Conservation (phyloP, 2,888 invertebrate species). For the Eustalomyia histrio region DNA sequence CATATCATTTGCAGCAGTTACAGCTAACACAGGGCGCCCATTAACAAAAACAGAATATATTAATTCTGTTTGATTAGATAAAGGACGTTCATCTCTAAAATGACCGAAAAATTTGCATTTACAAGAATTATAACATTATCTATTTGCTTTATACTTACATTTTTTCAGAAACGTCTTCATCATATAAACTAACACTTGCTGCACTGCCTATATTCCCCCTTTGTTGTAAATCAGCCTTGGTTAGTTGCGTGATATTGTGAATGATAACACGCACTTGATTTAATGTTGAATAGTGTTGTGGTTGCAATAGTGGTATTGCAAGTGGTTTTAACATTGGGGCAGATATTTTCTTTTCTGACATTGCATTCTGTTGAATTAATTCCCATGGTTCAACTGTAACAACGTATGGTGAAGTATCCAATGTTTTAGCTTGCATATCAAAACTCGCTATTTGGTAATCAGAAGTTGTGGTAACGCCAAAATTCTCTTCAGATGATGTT, state of each 20-base stretch:
- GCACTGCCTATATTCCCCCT: constrained; percentile 62
- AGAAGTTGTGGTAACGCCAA: constrained; percentile 25
- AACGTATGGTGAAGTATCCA: constrained; percentile 64
- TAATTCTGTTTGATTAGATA: constrained; percentile 81
- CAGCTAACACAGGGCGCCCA: constrained; percentile 89
- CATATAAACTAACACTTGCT: constrained; percentile 63
- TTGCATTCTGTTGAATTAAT: constrained; percentile 74
- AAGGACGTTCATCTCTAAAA: constrained; percentile 75
- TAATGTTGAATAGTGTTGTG: constrained; percentile 64
- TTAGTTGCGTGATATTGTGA: constrained; percentile 84
- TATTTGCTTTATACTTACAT: constrained; percentile 70
- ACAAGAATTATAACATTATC: not conserved
- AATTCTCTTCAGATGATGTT: constrained; percentile 70
- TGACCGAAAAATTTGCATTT: not conserved
- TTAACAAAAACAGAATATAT: constrained; percentile 90
- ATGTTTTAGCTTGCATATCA: constrained; percentile 11
- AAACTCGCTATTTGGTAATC: constrained; percentile 3
- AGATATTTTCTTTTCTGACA: constrained; percentile 70
- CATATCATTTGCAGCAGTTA: constrained; percentile 91
- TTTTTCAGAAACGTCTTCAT: constrained; percentile 75
- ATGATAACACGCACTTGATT: constrained; percentile 84
- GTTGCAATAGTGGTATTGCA: constrained; percentile 63
- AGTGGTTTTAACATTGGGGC: constrained; percentile 61
- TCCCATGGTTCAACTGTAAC: constrained; percentile 74
- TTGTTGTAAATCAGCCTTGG: constrained; percentile 77